Evolutionary conservation across 2,888 invertebrate genomes (phyloP).

Genomic region (Heliconius hortense): DNA sequence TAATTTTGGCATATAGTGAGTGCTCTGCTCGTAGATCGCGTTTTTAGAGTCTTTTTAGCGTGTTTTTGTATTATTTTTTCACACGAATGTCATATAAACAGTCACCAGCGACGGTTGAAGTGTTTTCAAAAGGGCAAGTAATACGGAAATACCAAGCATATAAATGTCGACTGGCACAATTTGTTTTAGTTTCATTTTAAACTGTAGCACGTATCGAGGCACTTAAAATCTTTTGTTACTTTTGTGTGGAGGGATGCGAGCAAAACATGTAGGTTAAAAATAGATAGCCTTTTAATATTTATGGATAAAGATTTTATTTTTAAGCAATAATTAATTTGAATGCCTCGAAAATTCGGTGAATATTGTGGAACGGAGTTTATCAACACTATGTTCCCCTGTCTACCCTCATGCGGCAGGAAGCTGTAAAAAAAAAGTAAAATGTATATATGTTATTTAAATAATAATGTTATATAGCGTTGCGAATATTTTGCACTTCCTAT

Average conservation of each 20-base stretch:
- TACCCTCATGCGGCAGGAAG: neutral
- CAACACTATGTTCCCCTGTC: neutral
- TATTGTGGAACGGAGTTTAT: no score
- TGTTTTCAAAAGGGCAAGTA: neutral
- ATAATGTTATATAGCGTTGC: neutral
- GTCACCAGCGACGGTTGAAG: neutral
- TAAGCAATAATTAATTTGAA: no score
- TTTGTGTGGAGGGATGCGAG: neutral
- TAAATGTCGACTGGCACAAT: constrained; percentile 9
- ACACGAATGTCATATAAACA: constrained; percentile 3
- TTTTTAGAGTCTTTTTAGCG: neutral
- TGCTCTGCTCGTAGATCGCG: neutral
- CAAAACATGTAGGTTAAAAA: neutral
- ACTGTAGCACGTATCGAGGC: neutral
- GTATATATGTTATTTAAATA: neutral
- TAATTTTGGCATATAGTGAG: neutral
- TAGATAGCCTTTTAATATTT: no score
- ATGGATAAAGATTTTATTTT: no score
- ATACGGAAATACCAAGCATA: constrained; percentile 11
- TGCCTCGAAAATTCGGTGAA: no score
- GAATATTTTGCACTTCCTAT: constrained; percentile 2
- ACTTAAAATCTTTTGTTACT: neutral
- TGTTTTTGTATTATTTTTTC: neutral
- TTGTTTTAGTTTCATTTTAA: constrained; percentile 2
- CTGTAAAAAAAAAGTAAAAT: neutral